Evolutionary conservation across 30 jellyfish, hydroid and myxozoan species (phyloP), one percentile per base, ranked within the genome.

Genomic region (Nemopilema nomurai): DNA sequence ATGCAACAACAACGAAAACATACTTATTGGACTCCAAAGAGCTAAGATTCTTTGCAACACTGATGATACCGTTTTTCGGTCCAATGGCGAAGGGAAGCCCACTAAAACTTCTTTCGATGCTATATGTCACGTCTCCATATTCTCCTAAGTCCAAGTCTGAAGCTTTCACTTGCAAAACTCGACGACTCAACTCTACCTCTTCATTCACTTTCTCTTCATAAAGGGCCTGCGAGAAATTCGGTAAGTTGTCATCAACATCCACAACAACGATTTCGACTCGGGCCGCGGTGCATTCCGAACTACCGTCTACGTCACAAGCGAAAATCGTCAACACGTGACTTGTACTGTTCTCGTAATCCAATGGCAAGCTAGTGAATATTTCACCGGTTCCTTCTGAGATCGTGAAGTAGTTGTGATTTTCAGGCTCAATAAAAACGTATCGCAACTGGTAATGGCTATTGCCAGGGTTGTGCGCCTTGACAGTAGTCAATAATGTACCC

Each of bases 221-320:
- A 30, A 57, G 13, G 50, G 32, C 18, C 69, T 51, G 51, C 7
- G 80, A 19, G 84, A 93, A 93, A 1, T n/a, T 49, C 3, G 98
- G 98, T 0, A 51, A 19, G 77, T 93, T 82, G 74, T 93, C 98
- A 69, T 93, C 89, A 17, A 84, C 88, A 74, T 87, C 95, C 22
- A 28, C 85, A 32, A 88, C 80, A n/a, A 27, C 49, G 31, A 93
- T 85, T 17, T 4, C 71, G 4, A 93, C 75, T 52, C 57, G 93
- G 27, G 85, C 89, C 1, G 73, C 98, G 21, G 92, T 91, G 69
- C 92, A 79, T 1, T 89, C 90, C 8, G 91, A 74, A 68, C 69
- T 66, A 1, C 96, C 98, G 20, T 81, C 67, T 0, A 63, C 74
- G 62, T 87, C 96, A 79, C 96, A 87, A 63, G 98, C 98, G 62